Evolutionary conservation across 2,888 invertebrate genomes (phyloP).

Genomic region (Yponomeuta plumbellus): DNA sequence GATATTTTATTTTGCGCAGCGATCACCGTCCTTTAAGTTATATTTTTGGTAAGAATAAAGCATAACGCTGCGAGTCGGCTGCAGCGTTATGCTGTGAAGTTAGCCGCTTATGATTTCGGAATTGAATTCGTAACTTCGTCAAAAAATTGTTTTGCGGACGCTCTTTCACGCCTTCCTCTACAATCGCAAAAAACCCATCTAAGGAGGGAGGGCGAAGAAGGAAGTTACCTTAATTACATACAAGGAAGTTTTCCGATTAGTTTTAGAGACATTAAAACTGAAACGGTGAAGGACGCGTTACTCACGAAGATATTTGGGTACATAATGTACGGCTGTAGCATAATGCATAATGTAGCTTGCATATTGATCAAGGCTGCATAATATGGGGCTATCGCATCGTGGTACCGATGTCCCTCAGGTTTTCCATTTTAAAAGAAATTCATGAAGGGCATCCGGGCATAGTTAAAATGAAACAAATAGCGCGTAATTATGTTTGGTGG

Average conservation of each 20-base stretch:
- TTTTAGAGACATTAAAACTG: conserved; percentile 21
- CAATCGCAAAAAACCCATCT: background rate
- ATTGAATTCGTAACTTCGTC: conserved; percentile 12
- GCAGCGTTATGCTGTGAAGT: conserved; percentile 9
- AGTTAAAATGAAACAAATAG: conserved; percentile 27
- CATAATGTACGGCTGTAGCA: conserved; percentile 26
- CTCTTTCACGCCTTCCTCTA: conserved; percentile 14
- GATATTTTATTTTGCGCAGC: conserved; percentile 4
- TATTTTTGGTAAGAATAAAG: conserved; percentile 16
- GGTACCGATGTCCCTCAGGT: too few species aligned
- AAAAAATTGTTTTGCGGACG: conserved; percentile 13
- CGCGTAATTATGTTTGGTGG: conserved; percentile 28
- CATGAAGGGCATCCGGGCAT: too few species aligned
- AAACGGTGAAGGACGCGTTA: conserved; percentile 20
- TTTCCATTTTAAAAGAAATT: too few species aligned
- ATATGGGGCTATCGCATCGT: too few species aligned
- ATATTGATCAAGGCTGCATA: too few species aligned
- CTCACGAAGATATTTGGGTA: conserved; percentile 25
- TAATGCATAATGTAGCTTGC: too few species aligned
- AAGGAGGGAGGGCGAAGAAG: conserved; percentile 5
- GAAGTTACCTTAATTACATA: conserved; percentile 20
- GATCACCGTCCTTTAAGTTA: conserved; percentile 11
- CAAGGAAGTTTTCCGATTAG: conserved; percentile 19
- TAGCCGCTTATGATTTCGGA: conserved; percentile 13
- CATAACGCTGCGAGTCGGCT: conserved; percentile 13